phyloP scores from a whole-genome alignment of 2,888 invertebrate genomes.

The Heliconius charithonia region DNA sequence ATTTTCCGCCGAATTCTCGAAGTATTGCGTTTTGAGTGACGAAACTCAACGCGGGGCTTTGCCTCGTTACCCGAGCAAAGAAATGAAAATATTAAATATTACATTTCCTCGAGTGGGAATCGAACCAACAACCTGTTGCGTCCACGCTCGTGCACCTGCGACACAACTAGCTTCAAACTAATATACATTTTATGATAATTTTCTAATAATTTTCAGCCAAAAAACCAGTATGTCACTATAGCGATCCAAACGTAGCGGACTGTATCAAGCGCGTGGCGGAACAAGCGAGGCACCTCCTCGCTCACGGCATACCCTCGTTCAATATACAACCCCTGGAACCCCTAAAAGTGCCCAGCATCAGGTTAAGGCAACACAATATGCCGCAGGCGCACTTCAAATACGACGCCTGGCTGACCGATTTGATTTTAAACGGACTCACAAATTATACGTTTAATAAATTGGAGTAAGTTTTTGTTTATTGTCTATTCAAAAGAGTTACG shows the following conservation, averaged over 20 bases:
- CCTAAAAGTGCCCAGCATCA: conserved; percentile 82
- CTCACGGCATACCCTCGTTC: conserved; percentile 83
- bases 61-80: no score
- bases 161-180: no score
- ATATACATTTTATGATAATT: no score
- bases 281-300: conserved; percentile 77
- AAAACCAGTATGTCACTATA: conserved; percentile 80
- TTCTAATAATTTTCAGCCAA: conserved; percentile 43
- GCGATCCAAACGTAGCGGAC: conserved; percentile 81
- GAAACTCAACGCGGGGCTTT: no score
- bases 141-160: no score
- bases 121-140: no score
- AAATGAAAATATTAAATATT: no score
- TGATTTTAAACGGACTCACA: conserved; percentile 75
- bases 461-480: conserved; percentile 65
- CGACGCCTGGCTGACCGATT: conserved; percentile 80
- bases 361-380: conserved; percentile 81
- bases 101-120: no score
- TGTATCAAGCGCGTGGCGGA: conserved; percentile 84
- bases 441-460: conserved; percentile 79
- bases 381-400: conserved; percentile 79
- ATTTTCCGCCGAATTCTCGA: no score
- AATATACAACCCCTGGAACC: conserved; percentile 85
- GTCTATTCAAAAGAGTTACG: neutral
- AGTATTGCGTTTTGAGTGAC: no score